Evolutionary conservation across 2,113 vertebrate genomes (phyloP), one percentile per base, ranked within the genome.

Genomic region (Maccullochella peelii): DNA sequence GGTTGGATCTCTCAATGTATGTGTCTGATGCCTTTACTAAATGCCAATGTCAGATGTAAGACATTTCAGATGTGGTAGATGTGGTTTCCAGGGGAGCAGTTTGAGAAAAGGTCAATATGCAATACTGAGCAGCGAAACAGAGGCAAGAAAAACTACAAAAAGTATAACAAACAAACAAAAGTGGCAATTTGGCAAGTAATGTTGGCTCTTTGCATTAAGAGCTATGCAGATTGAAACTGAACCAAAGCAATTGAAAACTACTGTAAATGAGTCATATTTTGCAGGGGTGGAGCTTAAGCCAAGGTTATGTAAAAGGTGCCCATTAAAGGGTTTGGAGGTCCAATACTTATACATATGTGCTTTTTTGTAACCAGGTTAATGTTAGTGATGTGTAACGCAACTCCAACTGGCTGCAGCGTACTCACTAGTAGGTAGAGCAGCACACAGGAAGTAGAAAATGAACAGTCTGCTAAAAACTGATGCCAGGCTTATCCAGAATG

Each of bases 21-120:
- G 47, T 47, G 49, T 77, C 16, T 30, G 18, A 77, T 55, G 74
- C 61, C n/a, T 77, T 70, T 65, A 20, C 33, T 55, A 67, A 72
- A 86, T 49, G 58, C 8, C 72, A 67, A 4, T 72, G 74, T 69
- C 36, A 59, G 44, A 23, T 67, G 15, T 30, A 23, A 74, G 70
- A 27, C 76, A n/a, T 50, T 59, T 66, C 25, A 23, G 27, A 62
- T 42, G 33, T n/a, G 71, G 36, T n/a, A n/a, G n/a, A n/a, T n/a
- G n/a, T n/a, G n/a, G n/a, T n/a, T n/a, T n/a, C n/a, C n/a, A n/a
- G n/a, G 3, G 40, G 54, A 76, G n/a, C 44, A 61, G 77, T 72
- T 68, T 77, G 25, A 63, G 20, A 63, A 80, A 84, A 87, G 77
- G 77, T 80, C 67, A 81, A 27, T 2, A 1, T 36, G 20, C 14